Conservation (phyloP, 1,140 invertebrate species). For the Scylla paramamosain region DNA sequence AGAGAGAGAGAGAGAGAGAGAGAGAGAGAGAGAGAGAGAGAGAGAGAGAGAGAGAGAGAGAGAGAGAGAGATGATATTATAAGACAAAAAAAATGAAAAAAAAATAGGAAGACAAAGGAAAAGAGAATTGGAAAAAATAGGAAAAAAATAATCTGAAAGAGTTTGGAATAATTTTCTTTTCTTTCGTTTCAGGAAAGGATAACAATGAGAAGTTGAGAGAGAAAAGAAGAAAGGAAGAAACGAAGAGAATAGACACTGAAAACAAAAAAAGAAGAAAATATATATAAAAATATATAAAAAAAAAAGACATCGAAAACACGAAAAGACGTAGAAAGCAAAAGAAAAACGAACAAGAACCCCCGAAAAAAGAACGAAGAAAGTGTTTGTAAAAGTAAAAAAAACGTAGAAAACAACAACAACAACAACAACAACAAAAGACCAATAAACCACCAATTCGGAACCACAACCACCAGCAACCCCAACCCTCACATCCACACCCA, state of each 20-base stretch:
- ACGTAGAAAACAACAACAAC: background rate
- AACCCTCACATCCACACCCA: background rate
- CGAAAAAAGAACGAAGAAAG: background rate
- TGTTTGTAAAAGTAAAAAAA: background rate
- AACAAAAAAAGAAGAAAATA: background rate
- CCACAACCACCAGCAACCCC: background rate
- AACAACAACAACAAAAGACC: background rate
- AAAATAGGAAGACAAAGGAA: too few relatives aligned
- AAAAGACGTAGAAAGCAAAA: background rate
- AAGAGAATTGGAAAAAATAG: too few relatives aligned
- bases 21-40: too few relatives aligned
- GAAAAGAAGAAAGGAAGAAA: background rate
- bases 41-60: too few relatives aligned
- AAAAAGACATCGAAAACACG: background rate
- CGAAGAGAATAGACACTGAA: background rate
- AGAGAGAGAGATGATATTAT: too few relatives aligned
- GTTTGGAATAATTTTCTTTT: background rate
- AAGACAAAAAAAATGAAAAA: too few relatives aligned
- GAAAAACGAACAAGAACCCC: background rate
- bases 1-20: too few relatives aligned
- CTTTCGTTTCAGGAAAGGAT: background rate
- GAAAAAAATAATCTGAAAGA: background rate
- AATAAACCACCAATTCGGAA: background rate
- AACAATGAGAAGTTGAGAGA: background rate
- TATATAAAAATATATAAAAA: background rate